These are phyloP conservation scores for Bolinopsis microptera DNA, from an alignment of 37 sponge, comb jelly and placozoan species.

Conservation along the genomic window DNA sequence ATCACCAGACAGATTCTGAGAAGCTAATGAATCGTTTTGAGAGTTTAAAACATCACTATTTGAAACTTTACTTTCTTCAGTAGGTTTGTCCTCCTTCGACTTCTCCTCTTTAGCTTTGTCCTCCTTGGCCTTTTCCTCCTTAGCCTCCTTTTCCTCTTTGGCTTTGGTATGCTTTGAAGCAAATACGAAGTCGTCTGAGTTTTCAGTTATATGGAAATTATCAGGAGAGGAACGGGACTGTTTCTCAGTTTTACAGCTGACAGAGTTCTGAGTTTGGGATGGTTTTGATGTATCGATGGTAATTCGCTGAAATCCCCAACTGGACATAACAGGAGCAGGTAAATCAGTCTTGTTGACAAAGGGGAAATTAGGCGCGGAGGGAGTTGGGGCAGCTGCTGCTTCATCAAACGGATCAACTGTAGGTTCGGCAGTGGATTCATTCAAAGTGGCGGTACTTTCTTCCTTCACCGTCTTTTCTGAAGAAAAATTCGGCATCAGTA, in stretches of 20 bases:
- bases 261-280: not conserved
- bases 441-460: not conserved
- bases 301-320: constrained; percentile 57
- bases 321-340: constrained; percentile 24
- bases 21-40: not conserved
- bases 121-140: not conserved
- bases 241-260: not conserved
- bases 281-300: constrained; percentile 15
- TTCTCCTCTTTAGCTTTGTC: not conserved
- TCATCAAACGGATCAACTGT: constrained; percentile 58
- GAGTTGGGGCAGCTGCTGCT: constrained; percentile 30
- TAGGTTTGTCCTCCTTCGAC: not conserved
- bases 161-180: constrained; percentile 12
- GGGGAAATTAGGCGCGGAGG: constrained; percentile 44
- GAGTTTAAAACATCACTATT: not conserved
- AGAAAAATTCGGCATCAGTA: no score
- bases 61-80: not conserved
- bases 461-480: not conserved
- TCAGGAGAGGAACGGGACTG: not conserved
- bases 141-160: constrained; percentile 16
- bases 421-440: not conserved
- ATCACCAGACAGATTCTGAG: not conserved
- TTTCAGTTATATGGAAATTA: constrained; percentile 8
- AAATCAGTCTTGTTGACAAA: constrained; percentile 47
- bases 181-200: constrained; percentile 63